Evolutionary conservation across 1,140 invertebrate genomes (phyloP).

Genomic region (Cydia pomonella): DNA sequence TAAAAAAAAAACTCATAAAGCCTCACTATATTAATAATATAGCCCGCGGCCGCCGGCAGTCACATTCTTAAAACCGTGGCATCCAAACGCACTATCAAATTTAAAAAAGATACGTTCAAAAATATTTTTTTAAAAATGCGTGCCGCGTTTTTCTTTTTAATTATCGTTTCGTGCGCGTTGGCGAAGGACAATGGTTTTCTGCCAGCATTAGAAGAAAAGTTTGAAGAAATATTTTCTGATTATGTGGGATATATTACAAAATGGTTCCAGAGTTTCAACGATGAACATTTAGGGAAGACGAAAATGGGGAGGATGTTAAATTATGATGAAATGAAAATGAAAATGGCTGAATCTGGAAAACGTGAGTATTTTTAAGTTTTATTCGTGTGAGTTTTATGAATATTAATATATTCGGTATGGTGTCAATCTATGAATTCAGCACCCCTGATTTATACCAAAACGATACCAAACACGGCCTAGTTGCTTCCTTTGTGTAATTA

Average conservation of each 20-base stretch:
- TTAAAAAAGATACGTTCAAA: slow-evolving; percentile 33
- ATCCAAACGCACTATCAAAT: slow-evolving; percentile 36
- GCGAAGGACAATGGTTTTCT: slow-evolving; percentile 36
- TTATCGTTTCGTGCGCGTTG: slow-evolving; percentile 27
- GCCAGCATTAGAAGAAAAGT: slow-evolving; percentile 47
- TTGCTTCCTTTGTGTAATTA: too few species aligned
- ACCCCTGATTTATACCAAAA: too few species aligned
- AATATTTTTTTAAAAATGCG: slow-evolving; percentile 39
- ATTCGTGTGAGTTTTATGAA: too few species aligned
- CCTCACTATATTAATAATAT: neutral
- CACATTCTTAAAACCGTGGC: neutral
- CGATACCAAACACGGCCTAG: too few species aligned
- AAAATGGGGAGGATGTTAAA: slow-evolving; percentile 54
- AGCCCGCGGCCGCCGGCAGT: neutral
- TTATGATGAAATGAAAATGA: slow-evolving; percentile 62
- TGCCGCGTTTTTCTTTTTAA: slow-evolving; percentile 53
- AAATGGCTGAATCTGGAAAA: slow-evolving; percentile 38
- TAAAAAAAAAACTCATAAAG: neutral
- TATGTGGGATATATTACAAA: slow-evolving; percentile 44
- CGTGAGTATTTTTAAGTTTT: slow-evolving; percentile 48
- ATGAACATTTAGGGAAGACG: slow-evolving; percentile 54
- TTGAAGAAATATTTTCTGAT: slow-evolving; percentile 54
- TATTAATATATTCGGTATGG: too few species aligned
- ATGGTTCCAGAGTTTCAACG: slow-evolving; percentile 57
- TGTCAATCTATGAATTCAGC: too few species aligned